Percentiles rank a stretch among this genome's conserved stretches.
These are phyloP conservation scores for Beris morrisii DNA, from an alignment of 2,888 invertebrate genomes.

Conservation along the genomic window DNA sequence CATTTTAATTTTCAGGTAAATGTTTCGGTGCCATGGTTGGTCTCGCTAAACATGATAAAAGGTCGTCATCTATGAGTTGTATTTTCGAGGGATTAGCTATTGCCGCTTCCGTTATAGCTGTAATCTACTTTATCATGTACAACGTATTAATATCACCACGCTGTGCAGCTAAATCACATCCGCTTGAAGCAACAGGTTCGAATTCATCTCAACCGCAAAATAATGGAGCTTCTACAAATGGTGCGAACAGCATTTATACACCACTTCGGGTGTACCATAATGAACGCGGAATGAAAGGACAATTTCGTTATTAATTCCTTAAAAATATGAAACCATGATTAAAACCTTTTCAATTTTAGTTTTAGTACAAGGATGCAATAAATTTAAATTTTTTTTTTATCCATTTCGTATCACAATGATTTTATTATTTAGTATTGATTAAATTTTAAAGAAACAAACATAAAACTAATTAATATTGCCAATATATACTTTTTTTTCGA, in stretches of 20 bases:
- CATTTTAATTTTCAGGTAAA: slow-evolving; percentile 60
- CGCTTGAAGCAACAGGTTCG: slow-evolving; percentile 59
- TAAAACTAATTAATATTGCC: no score
- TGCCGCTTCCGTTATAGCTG: slow-evolving; percentile 66
- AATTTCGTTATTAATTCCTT: slow-evolving; percentile 71
- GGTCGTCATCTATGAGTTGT: slow-evolving; percentile 42
- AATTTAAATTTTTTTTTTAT: no score
- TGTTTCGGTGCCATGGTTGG: slow-evolving; percentile 72
- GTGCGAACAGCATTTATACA: slow-evolving; percentile 71
- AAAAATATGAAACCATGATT: slow-evolving; percentile 2
- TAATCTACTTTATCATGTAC: slow-evolving; percentile 71
- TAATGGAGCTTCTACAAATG: slow-evolving; percentile 57
- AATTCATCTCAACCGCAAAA: slow-evolving; percentile 53
- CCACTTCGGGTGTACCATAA: slow-evolving; percentile 81
- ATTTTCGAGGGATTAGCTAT: slow-evolving; percentile 69
- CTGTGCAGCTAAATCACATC: slow-evolving; percentile 68
- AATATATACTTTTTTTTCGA: no score
- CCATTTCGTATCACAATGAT: no score
- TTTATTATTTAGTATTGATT: no score
- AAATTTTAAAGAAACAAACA: no score
- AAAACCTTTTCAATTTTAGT: no score
- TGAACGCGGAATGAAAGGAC: slow-evolving; percentile 76
- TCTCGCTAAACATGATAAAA: slow-evolving; percentile 55
- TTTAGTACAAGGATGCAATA: no score
- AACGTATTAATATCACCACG: slow-evolving; percentile 74